A percentile compares a stretch with the other conserved stretches of the same genome.
Evolutionary conservation across 35 echinoderm and acorn worm genomes (phyloP).

Genomic region (Stichopus chloronotus): DNA sequence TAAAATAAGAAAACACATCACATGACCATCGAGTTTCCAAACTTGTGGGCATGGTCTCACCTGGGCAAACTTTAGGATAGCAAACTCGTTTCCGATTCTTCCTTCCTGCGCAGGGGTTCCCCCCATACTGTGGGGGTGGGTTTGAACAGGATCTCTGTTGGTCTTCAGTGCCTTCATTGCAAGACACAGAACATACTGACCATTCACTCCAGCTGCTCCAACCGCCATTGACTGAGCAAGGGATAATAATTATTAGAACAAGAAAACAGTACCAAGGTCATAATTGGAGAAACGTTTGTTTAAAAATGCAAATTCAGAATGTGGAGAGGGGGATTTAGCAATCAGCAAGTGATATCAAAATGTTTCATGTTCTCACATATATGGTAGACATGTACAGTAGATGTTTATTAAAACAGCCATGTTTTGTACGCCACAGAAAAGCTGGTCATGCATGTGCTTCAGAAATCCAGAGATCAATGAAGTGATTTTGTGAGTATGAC

Average conservation of each 20-base stretch:
- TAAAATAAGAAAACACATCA: too few relatives aligned
- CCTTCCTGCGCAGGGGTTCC: constrained; percentile 32
- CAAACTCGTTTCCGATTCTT: constrained; percentile 19
- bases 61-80: constrained; percentile 47
- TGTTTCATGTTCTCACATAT: too few relatives aligned
- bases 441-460: too few relatives aligned
- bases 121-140: constrained; percentile 53
- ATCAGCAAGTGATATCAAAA: too few relatives aligned
- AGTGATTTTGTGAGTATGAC: too few relatives aligned
- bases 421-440: too few relatives aligned
- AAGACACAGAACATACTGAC: constrained; percentile 42
- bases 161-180: constrained; percentile 42
- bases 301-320: too few relatives aligned
- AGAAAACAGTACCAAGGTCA: not conserved
- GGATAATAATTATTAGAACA: not conserved
- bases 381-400: too few relatives aligned
- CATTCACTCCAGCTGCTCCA: constrained; percentile 58
- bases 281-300: not conserved
- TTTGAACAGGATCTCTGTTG: constrained; percentile 40
- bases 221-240: constrained; percentile 49
- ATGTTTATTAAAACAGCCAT: too few relatives aligned
- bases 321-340: too few relatives aligned
- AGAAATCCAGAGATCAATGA: too few relatives aligned
- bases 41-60: constrained; percentile 33
- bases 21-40: too few relatives aligned